Conservation (phyloP, 2,797 vertebrate species). For the Trachops cirrhosus region DNA sequence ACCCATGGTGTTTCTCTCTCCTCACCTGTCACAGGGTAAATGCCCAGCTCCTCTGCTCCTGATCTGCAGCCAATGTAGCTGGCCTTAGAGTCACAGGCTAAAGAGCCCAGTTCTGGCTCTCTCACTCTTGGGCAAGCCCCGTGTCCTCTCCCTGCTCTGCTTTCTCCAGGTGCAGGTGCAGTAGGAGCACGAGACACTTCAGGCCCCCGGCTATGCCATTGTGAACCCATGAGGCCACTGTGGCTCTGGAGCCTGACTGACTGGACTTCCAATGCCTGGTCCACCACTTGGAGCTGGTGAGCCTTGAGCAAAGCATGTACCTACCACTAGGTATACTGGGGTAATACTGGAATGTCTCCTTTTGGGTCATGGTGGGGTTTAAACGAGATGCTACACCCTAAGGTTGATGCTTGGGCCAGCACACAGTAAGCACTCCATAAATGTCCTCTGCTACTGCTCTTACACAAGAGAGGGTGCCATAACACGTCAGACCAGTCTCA, state of each 20-base stretch:
- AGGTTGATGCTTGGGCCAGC: not conserved
- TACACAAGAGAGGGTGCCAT: not conserved
- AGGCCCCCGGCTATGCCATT: not conserved
- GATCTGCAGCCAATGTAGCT: not conserved
- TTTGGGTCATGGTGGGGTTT: not conserved
- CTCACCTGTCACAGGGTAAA: not conserved
- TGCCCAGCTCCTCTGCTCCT: not conserved
- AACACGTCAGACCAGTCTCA: not conserved
- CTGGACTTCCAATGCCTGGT: not conserved
- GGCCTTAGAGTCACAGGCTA: not conserved
- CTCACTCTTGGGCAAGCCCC: not conserved
- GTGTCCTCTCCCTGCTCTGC: not conserved
- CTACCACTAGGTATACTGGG: not conserved
- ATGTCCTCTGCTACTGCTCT: not conserved
- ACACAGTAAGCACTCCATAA: not conserved
- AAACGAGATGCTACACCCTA: not conserved
- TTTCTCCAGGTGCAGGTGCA: not conserved
- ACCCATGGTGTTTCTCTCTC: not conserved
- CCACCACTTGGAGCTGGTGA: accelerated
- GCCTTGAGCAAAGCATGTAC: not conserved
- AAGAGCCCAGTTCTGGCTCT: not conserved
- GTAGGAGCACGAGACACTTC: not conserved
- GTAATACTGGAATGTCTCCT: not conserved
- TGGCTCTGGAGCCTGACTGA: not conserved
- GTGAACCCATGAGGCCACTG: not conserved